Base-by-base conservation (phyloP, 2,113 vertebrate species). In the Leucosticte australis region DNA sequence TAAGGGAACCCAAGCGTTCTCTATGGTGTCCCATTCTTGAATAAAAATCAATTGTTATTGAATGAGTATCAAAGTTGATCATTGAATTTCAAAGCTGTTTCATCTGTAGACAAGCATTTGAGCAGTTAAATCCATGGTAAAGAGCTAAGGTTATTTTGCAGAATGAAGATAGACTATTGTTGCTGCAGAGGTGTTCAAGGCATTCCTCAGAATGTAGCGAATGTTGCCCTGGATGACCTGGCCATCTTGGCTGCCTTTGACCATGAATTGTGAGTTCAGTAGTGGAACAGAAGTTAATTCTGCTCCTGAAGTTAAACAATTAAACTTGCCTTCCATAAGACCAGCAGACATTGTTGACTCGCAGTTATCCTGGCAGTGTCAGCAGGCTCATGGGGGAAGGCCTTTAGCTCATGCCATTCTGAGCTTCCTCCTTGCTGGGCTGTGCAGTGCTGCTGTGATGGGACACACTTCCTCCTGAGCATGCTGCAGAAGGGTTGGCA, bases 131-230 rank as follows among this genome's bases (percentile, higher is more conserved):
- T 53, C 7, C 73, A 55, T 82, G 41, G 21, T 80, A 39, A 65
- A 85, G 53, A 37, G 65, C 11, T 52, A 42, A 15, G 20, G 22
- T 57, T 33, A 47, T 65, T 69, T 69, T 90, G 41, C 59, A 84
- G 77, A 56, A 63, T 11, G 2, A 85, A 11, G 35, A 56, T 33
- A 44, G 23, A 47, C 41, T 57, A 0, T 16, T 84, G 59, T 39
- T 35, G 46, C 53, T 76, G 46, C 13, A 71, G 84, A 65, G 37
- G 31, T 83, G 53, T 56, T 75, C 18, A 35, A 24, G 57, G 42
- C 63, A 56, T 64, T 84, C 33, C 0, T 0, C 13, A n/a, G 90
- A 67, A 69, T 4, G 8, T n/a, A 21, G 33, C 0, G 0, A 80
- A n/a, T 55, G 30, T 44, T 89, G 47, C 53, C 18, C 41, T 52